Percentiles rank a stretch among this genome's conserved stretches.
phyloP scores from a whole-genome alignment of 2,888 invertebrate genomes.

The Boloria euphrosyne region DNA sequence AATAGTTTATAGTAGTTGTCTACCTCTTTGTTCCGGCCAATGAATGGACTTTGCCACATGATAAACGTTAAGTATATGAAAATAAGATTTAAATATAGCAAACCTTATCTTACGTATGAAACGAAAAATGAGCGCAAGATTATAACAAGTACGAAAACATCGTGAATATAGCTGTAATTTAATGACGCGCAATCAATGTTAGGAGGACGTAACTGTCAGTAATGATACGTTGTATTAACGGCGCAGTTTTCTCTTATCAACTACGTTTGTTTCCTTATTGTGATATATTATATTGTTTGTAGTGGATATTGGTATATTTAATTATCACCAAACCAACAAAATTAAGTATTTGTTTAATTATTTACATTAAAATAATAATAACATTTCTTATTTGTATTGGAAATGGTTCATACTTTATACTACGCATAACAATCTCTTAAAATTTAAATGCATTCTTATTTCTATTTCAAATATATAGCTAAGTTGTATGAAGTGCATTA shows the following conservation, averaged over 20 bases:
- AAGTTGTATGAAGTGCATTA: not conserved
- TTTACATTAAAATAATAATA: not conserved
- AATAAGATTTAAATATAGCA: not conserved
- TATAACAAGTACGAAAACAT: conserved; percentile 11
- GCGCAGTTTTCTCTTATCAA: conserved; percentile 42
- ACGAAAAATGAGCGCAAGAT: not conserved
- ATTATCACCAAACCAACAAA: conserved; percentile 12
- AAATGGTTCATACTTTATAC: conserved; percentile 14
- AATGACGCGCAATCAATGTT: conserved; percentile 42
- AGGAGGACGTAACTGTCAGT: conserved; percentile 38
- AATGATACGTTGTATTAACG: conserved; percentile 34
- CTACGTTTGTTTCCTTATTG: conserved; percentile 34
- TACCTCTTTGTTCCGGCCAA: too few species aligned
- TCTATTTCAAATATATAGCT: not conserved
- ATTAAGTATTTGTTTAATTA: conserved; percentile 15
- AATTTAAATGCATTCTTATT: not conserved
- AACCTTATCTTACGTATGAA: not conserved
- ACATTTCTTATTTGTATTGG: conserved; percentile 21
- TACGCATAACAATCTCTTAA: conserved; percentile 8
- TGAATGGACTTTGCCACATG: too few species aligned
- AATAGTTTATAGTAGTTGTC: too few species aligned
- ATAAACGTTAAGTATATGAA: too few species aligned
- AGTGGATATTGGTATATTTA: conserved; percentile 17
- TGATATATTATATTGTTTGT: conserved; percentile 25
- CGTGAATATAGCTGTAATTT: conserved; percentile 25